These are phyloP conservation scores for Melieria picta DNA, from an alignment of 2,888 invertebrate species.

Conservation along the genomic window DNA sequence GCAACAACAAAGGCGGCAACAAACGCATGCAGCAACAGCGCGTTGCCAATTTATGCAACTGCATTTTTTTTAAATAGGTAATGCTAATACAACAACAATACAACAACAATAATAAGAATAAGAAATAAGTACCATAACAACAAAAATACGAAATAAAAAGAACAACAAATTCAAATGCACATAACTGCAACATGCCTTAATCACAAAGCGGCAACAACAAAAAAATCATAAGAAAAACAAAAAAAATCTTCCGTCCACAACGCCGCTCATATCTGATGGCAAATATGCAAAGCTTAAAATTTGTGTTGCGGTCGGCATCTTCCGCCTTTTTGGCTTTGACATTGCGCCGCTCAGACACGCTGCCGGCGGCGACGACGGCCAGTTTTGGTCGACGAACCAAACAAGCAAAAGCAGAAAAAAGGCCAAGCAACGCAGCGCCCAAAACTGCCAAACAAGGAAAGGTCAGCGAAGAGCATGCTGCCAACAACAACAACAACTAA, in stretches of 20 bases:
- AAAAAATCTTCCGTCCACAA: not conserved
- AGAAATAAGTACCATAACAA: not conserved
- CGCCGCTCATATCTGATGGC: conserved; percentile 24
- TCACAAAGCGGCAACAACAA: not conserved
- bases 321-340: conserved; percentile 44
- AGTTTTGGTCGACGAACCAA: not conserved
- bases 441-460: conserved; percentile 35
- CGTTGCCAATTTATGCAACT: conserved; percentile 5
- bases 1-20: conserved; percentile 4
- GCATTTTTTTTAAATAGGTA: not conserved
- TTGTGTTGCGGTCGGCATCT: conserved; percentile 50
- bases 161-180: not conserved
- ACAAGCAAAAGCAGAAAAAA: not conserved
- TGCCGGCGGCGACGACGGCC: not conserved
- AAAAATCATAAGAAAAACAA: not conserved
- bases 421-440: conserved; percentile 10
- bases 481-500: conserved; percentile 28
- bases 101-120: not conserved
- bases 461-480: conserved; percentile 53
- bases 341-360: conserved; percentile 13
- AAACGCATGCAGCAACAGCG: conserved; percentile 4
- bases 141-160: not conserved
- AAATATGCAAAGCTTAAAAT: conserved; percentile 26
- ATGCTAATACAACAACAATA: not conserved
- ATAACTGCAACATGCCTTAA: not conserved